Percentiles rank a stretch among this genome's conserved stretches.
Evolutionary conservation across 23 tunicate genomes (phyloP).

Genomic region (Styela plicata): DNA sequence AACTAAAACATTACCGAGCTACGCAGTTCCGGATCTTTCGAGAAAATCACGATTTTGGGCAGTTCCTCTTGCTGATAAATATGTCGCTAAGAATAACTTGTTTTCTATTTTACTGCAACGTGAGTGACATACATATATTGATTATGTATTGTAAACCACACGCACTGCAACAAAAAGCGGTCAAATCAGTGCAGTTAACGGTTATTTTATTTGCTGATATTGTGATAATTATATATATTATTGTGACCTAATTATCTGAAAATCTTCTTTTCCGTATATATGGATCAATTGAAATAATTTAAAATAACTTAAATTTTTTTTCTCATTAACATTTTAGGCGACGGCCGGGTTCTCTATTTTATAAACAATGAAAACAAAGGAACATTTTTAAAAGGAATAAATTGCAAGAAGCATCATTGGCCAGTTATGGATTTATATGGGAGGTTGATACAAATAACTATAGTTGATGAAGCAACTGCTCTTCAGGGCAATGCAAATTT

Average conservation of each 20-base stretch:
- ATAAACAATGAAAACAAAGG: constrained; percentile 87
- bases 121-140: too few relatives aligned
- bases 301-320: too few relatives aligned
- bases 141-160: too few relatives aligned
- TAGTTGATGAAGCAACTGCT: constrained; percentile 61
- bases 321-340: too few relatives aligned
- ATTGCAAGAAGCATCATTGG: constrained; percentile 38
- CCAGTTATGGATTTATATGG: constrained; percentile 73
- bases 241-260: too few relatives aligned
- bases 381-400: constrained; percentile 54
- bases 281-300: too few relatives aligned
- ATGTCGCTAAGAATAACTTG: constrained; percentile 71
- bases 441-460: constrained; percentile 50
- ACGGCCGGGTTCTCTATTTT: constrained; percentile 73
- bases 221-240: too few relatives aligned
- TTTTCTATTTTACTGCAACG: constrained; percentile 67
- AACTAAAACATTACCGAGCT: constrained; percentile 48
- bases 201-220: too few relatives aligned
- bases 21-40: constrained; percentile 77
- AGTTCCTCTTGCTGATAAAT: constrained; percentile 60
- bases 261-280: too few relatives aligned
- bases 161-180: too few relatives aligned
- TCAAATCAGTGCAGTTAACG: too few relatives aligned
- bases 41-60: constrained; percentile 77
- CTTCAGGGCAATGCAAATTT: constrained; percentile 39